phyloP scores from a whole-genome alignment of 2,113 vertebrate species.

The Tyrannus savana region DNA sequence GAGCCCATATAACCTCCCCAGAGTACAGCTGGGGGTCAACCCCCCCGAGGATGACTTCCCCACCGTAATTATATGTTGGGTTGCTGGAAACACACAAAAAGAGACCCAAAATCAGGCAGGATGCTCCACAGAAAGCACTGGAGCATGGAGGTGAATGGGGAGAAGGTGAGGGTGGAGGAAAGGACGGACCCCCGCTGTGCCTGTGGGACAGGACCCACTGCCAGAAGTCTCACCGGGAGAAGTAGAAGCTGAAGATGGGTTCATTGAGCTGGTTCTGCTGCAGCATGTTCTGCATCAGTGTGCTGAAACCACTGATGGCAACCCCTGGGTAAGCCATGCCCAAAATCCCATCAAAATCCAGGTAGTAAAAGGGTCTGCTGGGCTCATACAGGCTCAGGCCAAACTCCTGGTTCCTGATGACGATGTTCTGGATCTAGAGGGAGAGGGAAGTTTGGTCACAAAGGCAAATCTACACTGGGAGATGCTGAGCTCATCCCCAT shows the following conservation, averaged over 20 bases:
- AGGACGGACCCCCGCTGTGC: background rate
- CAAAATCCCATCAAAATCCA: slow-evolving; percentile 70
- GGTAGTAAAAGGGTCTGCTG: slow-evolving; percentile 57
- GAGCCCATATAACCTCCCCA: slow-evolving; percentile 59
- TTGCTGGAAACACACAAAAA: slow-evolving; percentile 16
- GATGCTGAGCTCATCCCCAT: background rate
- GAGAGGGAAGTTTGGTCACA: background rate
- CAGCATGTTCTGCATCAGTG: slow-evolving; percentile 53
- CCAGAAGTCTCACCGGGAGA: slow-evolving; percentile 17
- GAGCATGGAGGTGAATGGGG: rapidly evolving
- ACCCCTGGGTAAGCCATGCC: slow-evolving; percentile 62
- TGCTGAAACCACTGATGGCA: background rate
- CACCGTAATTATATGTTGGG: background rate
- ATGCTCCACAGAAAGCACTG: background rate
- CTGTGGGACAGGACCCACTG: background rate
- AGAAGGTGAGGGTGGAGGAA: background rate
- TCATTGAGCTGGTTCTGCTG: slow-evolving; percentile 42
- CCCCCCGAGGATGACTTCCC: slow-evolving; percentile 70
- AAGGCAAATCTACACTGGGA: background rate
- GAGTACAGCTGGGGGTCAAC: slow-evolving; percentile 49
- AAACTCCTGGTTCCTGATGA: slow-evolving; percentile 75
- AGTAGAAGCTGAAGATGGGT: slow-evolving; percentile 73
- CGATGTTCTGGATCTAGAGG: slow-evolving; percentile 73
- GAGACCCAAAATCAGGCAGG: background rate
- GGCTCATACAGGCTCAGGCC: slow-evolving; percentile 73